These are phyloP conservation scores for Sinocyclocheilus grahami DNA, from an alignment of 2,113 vertebrate species.

Conservation along the genomic window DNA sequence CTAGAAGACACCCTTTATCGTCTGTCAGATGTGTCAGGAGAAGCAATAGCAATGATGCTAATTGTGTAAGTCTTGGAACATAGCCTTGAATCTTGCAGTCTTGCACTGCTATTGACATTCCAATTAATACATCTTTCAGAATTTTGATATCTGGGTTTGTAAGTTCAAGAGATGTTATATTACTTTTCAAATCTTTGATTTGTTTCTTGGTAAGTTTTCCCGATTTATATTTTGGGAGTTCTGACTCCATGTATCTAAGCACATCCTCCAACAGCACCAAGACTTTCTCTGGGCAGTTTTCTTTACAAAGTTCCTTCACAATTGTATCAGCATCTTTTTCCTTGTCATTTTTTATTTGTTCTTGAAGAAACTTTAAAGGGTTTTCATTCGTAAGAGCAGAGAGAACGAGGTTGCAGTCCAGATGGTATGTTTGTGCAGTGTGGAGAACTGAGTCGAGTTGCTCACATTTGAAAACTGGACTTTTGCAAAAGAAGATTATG, in stretches of 20 bases:
- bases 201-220: background rate
- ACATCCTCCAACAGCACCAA: constrained; percentile 1
- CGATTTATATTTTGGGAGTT: constrained; percentile 22
- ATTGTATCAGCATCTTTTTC: constrained; percentile 28
- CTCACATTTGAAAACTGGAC: background rate
- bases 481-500: constrained; percentile 17
- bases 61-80: constrained; percentile 56
- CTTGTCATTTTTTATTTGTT: background rate
- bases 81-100: constrained; percentile 51
- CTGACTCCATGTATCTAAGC: background rate
- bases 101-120: constrained; percentile 51
- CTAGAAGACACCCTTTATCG: constrained; percentile 55
- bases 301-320: constrained; percentile 28
- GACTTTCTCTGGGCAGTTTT: constrained; percentile 2
- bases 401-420: background rate
- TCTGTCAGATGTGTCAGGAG: constrained; percentile 26
- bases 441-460: constrained; percentile 10
- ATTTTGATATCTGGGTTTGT: constrained; percentile 36
- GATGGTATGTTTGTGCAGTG: constrained; percentile 30
- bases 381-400: constrained; percentile 2
- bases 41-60: constrained; percentile 56
- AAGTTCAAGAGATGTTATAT: constrained; percentile 44
- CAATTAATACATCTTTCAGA: constrained; percentile 42
- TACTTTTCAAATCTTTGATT: constrained; percentile 20
- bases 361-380: constrained; percentile 29